Evolutionary conservation across 1,140 invertebrate genomes (phyloP), one percentile per base, ranked within the genome.

Genomic region (Kradibia gibbosae): DNA sequence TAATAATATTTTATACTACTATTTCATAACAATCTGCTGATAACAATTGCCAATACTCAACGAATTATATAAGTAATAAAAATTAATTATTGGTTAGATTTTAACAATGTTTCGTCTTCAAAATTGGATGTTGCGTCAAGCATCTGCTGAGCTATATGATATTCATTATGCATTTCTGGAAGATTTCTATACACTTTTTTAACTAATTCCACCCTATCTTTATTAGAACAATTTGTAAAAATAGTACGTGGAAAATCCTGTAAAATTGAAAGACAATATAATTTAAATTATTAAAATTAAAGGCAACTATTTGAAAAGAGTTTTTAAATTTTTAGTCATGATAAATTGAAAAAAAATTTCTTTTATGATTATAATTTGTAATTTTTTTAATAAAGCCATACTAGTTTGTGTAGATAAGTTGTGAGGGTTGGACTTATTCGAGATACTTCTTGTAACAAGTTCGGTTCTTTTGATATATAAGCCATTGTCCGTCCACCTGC

Each of bases 401-500:
- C 78, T 20, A 96, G 88, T 80, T 92, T 92, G 77, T 95, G 93
- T 48, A 97, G 88, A 92, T 95, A 97, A 78, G 92, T 92, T 17
- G 94, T 93, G 0, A 96, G 86, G 15, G 93, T 89, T 25, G 96
- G 94, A 82, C 93, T 94, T 48, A 96, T 92, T 70, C 93, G 93
- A 10, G 95, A 93, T 55, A 96, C 89, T 86, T 94, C 93, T 74
- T 94, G 93, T 28, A 93, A 91, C 39, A 93, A 91, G 82, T 93
- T 89, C 28, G 91, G 91, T 20, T 93, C 92, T 72, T 91, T 91
- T 7, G 93, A 90, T 15, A 96, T 88, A 85, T 94, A 93, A 53
- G 93, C 92, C 85, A 93, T 93, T n/a, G 96, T 87, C 83, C 96
- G 90, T 85, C 94, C 93, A n/a, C 95, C 96, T 42, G 93, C 94